These are phyloP conservation scores for Chaunax sp. DNA, from an alignment of 2,797 vertebrate genomes.

Conservation along the genomic window DNA sequence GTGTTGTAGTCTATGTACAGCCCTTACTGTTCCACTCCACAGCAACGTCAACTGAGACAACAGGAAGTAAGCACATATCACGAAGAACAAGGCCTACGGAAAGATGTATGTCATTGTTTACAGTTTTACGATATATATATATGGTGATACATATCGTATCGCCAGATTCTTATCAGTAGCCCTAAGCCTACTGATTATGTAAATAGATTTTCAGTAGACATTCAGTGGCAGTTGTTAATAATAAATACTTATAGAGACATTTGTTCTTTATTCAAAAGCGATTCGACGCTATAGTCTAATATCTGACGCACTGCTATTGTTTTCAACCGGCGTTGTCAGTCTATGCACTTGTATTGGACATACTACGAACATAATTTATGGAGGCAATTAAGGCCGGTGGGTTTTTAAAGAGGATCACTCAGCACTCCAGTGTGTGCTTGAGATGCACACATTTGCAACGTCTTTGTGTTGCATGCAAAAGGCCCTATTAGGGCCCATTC, in stretches of 20 bases:
- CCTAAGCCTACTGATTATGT: no score
- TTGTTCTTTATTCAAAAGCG: slow-evolving; percentile 4
- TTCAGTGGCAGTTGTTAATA: background rate
- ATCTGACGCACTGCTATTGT: slow-evolving; percentile 41
- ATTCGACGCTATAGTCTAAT: background rate
- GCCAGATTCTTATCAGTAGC: no score
- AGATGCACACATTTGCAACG: slow-evolving; percentile 76
- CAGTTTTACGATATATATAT: no score
- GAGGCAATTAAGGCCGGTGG: slow-evolving; percentile 72
- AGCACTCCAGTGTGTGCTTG: slow-evolving; percentile 75
- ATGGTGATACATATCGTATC: no score
- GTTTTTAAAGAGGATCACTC: slow-evolving; percentile 71
- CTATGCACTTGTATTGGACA: slow-evolving; percentile 57
- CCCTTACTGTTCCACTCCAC: no score
- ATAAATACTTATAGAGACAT: background rate
- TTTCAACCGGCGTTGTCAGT: slow-evolving; percentile 46
- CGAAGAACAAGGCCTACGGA: no score
- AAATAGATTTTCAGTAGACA: no score
- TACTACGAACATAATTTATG: slow-evolving; percentile 72
- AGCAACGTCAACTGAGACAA: no score
- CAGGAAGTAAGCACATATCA: no score
- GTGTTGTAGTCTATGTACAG: no score
- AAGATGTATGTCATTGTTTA: no score
- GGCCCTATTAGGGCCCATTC: slow-evolving; percentile 81
- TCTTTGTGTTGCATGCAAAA: slow-evolving; percentile 82